Percentiles rank a stretch among this genome's conserved stretches.
phyloP scores from a whole-genome alignment of 1,140 invertebrate species.

The Pseudobourletiella spinata region DNA sequence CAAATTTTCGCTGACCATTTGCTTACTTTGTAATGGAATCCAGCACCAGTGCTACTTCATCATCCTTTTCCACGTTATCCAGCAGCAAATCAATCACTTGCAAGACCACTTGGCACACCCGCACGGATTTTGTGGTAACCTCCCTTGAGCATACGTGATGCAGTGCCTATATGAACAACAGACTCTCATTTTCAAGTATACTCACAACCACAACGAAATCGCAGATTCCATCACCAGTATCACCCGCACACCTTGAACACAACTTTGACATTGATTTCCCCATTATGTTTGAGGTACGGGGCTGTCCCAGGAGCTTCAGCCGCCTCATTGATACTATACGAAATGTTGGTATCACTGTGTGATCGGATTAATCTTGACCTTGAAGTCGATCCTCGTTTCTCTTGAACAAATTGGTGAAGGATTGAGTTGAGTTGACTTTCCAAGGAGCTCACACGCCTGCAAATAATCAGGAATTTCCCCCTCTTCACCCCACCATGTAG shows the following conservation, averaged over 20 bases:
- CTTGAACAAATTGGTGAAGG: constrained; percentile 21
- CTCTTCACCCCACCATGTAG: too few species aligned
- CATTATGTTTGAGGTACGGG: constrained; percentile 88
- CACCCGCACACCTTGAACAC: constrained; percentile 74
- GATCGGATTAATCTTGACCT: constrained; percentile 58
- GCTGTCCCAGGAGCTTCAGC: constrained; percentile 68
- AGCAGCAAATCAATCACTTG: constrained; percentile 81
- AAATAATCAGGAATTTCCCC: too few species aligned
- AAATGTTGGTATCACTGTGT: constrained; percentile 89
- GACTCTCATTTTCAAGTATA: too few species aligned
- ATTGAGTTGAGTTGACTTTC: constrained; percentile 30
- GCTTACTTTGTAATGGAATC: constrained; percentile 35
- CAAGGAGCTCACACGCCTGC: constrained; percentile 26
- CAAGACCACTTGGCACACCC: constrained; percentile 80
- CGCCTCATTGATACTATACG: constrained; percentile 64
- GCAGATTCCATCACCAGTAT: too few species aligned
- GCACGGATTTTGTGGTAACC: constrained; percentile 61
- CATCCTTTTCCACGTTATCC: constrained; percentile 45
- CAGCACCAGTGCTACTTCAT: constrained; percentile 16
- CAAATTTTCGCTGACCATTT: background rate
- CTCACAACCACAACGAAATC: too few species aligned
- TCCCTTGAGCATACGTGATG: constrained; percentile 74
- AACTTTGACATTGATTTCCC: constrained; percentile 82
- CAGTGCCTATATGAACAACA: constrained; percentile 70
- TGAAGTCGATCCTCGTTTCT: constrained; percentile 5